Base-by-base conservation (phyloP, 2,888 invertebrate species). In the Caradrina kadenii region DNA sequence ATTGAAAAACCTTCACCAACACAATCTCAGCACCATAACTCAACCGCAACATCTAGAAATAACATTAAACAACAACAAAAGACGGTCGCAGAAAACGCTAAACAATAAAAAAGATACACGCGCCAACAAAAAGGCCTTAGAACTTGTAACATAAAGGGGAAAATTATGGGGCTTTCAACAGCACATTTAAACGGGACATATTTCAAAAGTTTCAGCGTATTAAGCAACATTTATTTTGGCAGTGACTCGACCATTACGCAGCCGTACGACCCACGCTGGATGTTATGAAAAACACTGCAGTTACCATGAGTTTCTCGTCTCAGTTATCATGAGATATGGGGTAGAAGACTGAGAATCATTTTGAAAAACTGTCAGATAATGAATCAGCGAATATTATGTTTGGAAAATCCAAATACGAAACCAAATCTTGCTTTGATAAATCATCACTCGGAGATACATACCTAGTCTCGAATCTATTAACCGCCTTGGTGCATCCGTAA, bases 181-280 rank as follows among this genome's bases (percentile, higher is more conserved):
- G 91, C 94, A 93, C 95, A 95, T 96, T 95, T 95, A 95, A 93
- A 92, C 92, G 89, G 87, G 92, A 89, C 95, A 95, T 96, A 95
- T 95, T 96, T 95, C 95, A 95, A 93, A 95, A 95, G 93, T 96
- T 95, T 94, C 92, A 90, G 92, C 94, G 93, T 95, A 95, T 95
- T 95, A 95, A 93, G 95, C 94, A 94, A 94, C 94, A 95, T 95
- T 95, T 95, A 94, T 95, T 96, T 95, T 96, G 96, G 96, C 95
- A 95, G 93, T 92, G 93, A 93, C 93, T 93, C 87, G 89, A 89
- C 94, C 91, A 94, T 95, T 95, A 94, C 91, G 90, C 87, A 69
- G 86, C 81, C 86, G 89, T 87, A 88, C 86, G 88, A 82, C 86
- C 84, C 83, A 81, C 78, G 83, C 87, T 85, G 81, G 86, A 85